Base-by-base conservation (phyloP, 2,888 invertebrate species). In the Cerceris rybyensis region DNA sequence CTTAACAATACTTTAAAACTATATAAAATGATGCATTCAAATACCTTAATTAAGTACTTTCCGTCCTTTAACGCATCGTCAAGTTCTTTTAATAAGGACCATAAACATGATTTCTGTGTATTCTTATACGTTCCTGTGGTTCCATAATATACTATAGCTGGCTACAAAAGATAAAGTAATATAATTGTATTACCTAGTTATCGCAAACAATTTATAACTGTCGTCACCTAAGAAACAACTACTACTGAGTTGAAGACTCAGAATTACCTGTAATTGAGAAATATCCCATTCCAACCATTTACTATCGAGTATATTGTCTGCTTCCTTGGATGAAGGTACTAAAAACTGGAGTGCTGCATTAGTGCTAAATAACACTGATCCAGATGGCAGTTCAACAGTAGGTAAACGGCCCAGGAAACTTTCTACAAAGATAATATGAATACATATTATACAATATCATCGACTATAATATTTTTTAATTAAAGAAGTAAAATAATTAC, bases 281-380 rank as follows among this genome's bases (percentile, higher is more conserved):
- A 90, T 83, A 70, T 93, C 93, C 93, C 93, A 93, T 78, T 93
- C 93, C 17, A 93, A 85, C 93, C 93, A 93, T 69, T 91, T 88
- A 69, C 92, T 91, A 49, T 88, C 89, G 39, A 78, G 16, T 82
- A 89, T 74, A 63, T 85, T 85, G 28, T 28, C 28, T 14, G 84
- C 78, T 63, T 90, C 88, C 66, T 92, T 91, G 39, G 93, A 87
- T 83, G 92, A 93, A 1, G 95, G 94, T 72, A 95, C 93, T 61
- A 97, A 91, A 89, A 95, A 96, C 89, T 95, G 94, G 14, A 95
- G 93, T 0, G 96, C 95, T 0, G 96, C 95, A 92, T 96, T 96
- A 68, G 95, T 94, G 57, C 96, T 96, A 92, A 97, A 97, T 87
- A 97, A 92, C 60, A 92, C 93, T 16, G 94, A 89, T 54, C 95